phyloP scores from a whole-genome alignment of 2,888 invertebrate genomes.

The Drosophila pseudotalamancana region DNA sequence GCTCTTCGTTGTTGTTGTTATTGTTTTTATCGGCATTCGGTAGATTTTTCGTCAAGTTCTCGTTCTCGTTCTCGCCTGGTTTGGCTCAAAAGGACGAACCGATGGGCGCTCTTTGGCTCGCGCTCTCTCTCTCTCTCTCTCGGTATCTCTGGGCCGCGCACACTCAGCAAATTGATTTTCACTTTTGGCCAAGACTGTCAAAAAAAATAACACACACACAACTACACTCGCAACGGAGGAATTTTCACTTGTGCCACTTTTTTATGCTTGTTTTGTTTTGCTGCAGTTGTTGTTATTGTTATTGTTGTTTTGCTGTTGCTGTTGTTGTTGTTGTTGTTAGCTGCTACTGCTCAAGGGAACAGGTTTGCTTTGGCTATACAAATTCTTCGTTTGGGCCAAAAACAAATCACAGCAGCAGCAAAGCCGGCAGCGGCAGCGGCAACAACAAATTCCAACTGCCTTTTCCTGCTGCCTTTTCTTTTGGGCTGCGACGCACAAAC shows the following conservation, averaged over 20 bases:
- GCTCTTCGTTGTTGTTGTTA: conserved; percentile 21
- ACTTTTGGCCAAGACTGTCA: conserved; percentile 73
- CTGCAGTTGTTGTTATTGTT: conserved; percentile 23
- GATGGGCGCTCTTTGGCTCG: conserved; percentile 11
- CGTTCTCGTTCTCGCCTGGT: conserved; percentile 50
- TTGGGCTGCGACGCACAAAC: conserved; percentile 28
- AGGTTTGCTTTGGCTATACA: conserved; percentile 55
- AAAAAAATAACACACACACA: conserved; percentile 55
- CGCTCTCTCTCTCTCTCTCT: conserved; percentile 28
- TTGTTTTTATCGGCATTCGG: conserved; percentile 45
- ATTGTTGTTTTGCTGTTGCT: conserved; percentile 30
- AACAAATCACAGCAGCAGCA: conserved; percentile 44
- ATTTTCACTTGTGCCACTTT: conserved; percentile 80
- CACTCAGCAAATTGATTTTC: conserved; percentile 74
- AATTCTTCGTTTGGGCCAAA: conserved; percentile 50
- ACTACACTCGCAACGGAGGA: conserved; percentile 60
- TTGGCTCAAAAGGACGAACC: conserved; percentile 53
- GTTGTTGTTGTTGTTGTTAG: conserved; percentile 27
- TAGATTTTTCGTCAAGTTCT: conserved; percentile 61
- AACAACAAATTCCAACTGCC: conserved; percentile 55
- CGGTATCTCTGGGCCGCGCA: conserved; percentile 56
- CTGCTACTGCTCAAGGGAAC: conserved; percentile 39
- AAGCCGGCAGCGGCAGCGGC: conserved; percentile 27
- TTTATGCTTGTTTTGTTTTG: conserved; percentile 51
- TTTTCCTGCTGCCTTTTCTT: conserved; percentile 63